Evolutionary conservation across 2,888 invertebrate species (phyloP), one percentile per base, ranked within the genome.

Genomic region (Aspidapion aeneum): DNA sequence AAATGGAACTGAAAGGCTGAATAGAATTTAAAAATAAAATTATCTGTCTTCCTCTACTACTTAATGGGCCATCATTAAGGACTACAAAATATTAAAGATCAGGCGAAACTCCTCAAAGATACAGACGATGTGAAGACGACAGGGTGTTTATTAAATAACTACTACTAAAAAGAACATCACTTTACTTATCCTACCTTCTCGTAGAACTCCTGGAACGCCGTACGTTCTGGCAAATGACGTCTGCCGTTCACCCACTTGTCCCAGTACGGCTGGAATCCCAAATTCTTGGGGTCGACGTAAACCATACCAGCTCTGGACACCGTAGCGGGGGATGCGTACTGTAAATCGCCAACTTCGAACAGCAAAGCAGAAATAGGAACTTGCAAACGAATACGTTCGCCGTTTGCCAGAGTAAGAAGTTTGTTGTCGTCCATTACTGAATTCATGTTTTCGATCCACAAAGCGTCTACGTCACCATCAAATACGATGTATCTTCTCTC

Each of bases 401-500:
- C 95, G 77, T 96, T 96, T 2, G 95, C 94, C 63, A 96, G 82
- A 0, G 96, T 96, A 61, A 96, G 81, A 52, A 96, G 81, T 75
- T 90, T 91, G 77, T 96, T 96, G 79, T 96, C 96, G 75, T 96
- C 96, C 96, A 96, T 96, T 1, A 96, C 95, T 0, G 95, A 94
- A 82, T 96, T 96, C 94, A 96, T 96, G 81, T 96, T 96, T 80
- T 96, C 96, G 68, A 96, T 94, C 96, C 96, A 96, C 51, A 95
- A 83, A 0, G 96, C 93, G 82, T 96, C 96, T 1, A 96, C 94
- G 76, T 96, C 95, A 1, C 96, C 96, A 76, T 96, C 96, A 80
- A 95, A 96, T 56, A 96, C 82, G 56, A 95, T 93, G 77, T 93
- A 72, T 55, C 71, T 58, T 60, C 87, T 85, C 76, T 94, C 94